Conservation (phyloP, 2,888 invertebrate species). For the Hydriomena furcata region DNA sequence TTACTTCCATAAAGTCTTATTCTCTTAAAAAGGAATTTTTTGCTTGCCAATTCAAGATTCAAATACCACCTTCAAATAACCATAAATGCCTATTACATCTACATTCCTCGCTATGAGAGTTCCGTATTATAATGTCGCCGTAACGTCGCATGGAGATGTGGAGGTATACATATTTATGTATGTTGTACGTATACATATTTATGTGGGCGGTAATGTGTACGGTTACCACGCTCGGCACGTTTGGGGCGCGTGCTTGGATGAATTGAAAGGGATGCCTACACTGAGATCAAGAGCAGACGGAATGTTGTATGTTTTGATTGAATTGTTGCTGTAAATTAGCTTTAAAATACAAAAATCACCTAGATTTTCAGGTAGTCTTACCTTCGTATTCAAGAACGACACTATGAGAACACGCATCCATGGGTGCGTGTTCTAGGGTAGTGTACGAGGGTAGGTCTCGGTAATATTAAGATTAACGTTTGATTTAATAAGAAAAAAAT, state of each 20-base stretch:
- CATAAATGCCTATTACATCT: conserved; percentile 48
- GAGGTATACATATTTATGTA: conserved; percentile 27
- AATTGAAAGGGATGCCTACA: conserved; percentile 54
- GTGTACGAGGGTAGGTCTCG: no score
- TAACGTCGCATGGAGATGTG: conserved; percentile 44
- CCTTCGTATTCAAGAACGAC: no score
- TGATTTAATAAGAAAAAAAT: no score
- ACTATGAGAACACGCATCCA: no score
- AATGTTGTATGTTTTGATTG: conserved; percentile 38
- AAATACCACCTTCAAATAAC: conserved; percentile 31
- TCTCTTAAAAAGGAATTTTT: conserved; percentile 19
- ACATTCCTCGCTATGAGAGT: conserved; percentile 37
- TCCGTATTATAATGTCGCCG: conserved; percentile 52
- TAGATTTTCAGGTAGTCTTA: no score
- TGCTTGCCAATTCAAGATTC: conserved; percentile 24
- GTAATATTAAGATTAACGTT: no score
- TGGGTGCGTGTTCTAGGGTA: no score
- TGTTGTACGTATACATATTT: conserved; percentile 51
- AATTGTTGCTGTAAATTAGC: conserved; percentile 20
- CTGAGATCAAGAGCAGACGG: conserved; percentile 38
- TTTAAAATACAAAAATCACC: neutral
- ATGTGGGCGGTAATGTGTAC: conserved; percentile 48
- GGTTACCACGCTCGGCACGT: conserved; percentile 61
- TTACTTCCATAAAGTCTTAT: conserved; percentile 15
- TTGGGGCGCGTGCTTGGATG: conserved; percentile 57